Evolutionary conservation across 2,888 invertebrate species (phyloP), one percentile per base, ranked within the genome.

Genomic region (Eristalis intricaria): DNA sequence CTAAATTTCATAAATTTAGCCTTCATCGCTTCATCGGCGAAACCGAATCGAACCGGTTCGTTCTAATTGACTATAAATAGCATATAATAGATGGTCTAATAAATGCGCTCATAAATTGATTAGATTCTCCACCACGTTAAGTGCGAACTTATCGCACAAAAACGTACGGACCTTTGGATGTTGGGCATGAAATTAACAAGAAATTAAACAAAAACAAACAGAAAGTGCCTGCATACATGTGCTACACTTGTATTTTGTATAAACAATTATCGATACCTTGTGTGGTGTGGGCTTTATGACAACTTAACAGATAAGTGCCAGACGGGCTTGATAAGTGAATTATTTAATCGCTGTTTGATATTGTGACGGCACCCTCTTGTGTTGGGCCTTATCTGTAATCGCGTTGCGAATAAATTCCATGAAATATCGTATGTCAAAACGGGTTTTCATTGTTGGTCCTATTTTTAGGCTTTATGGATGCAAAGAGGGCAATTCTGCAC

Each of bases 241-340:
- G 50, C 32, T 32, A 32, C 32, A 32, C 32, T 69, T 26, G 64
- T 40, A 63, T 56, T 63, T 70, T 64, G 65, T 65, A 35, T 58
- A 4, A 22, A 71, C 35, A 79, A 23, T 79, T 43, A 70, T 78
- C 69, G 69, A 32, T 64, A 26, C n/a, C 40, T 13, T 60, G 19
- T 69, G 15, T 63, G 43, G 23, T 43, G 38, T 40, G 19, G 5
- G n/a, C n/a, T 26, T 26, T 60, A 38, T 29, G 71, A 19, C 71
- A 63, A 71, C 40, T 71, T 71, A 50, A 22, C 68, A 50, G 68
- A 63, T 77, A 69, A 77, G 69, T 63, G 77, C 77, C 69, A 77
- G 77, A 77, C 77, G 7, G n/a, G 29, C 23, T 69, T 35, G 69
- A 77, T 77, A 77, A 66, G 63, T 43, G 68, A 43, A 61, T 61